A percentile compares a stretch with the other conserved stretches of the same genome.
These are phyloP conservation scores for Sebastes flavidus DNA, from an alignment of 2,797 vertebrate species.

Conservation along the genomic window DNA sequence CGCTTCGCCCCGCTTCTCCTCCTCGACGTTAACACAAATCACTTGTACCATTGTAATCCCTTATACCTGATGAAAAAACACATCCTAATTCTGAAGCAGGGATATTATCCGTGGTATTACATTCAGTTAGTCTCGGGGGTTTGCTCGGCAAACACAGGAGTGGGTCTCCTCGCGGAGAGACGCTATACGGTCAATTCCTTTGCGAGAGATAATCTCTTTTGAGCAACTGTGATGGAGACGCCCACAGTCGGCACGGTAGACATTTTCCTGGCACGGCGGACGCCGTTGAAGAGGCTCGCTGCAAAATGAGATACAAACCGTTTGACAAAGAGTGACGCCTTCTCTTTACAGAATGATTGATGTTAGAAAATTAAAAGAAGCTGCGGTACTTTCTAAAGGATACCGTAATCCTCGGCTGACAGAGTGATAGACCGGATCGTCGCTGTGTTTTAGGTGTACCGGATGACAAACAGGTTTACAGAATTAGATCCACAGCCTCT, in stretches of 20 bases:
- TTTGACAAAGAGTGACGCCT: constrained; percentile 26
- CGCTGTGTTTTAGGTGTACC: constrained; percentile 17
- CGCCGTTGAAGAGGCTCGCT: constrained; percentile 4
- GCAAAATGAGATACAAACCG: constrained; percentile 39
- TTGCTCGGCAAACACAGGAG: constrained; percentile 42
- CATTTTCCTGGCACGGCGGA: constrained; percentile 14
- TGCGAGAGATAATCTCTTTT: constrained; percentile 43
- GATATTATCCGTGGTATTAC: constrained; percentile 57
- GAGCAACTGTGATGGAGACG: constrained; percentile 35
- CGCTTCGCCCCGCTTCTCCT: constrained; percentile 13
- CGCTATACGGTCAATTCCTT: constrained; percentile 26
- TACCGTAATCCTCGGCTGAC: constrained; percentile 42
- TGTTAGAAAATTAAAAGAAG: constrained; percentile 46
- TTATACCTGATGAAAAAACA: constrained; percentile 59
- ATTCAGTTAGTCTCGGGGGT: constrained; percentile 50
- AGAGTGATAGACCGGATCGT: constrained; percentile 45
- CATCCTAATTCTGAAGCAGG: constrained; percentile 28
- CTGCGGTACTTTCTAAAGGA: constrained; percentile 18
- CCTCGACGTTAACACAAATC: constrained; percentile 49
- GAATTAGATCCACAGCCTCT: neutral
- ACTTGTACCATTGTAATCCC: constrained; percentile 57
- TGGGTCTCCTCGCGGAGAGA: neutral
- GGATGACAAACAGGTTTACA: neutral
- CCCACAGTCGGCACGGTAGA: constrained; percentile 8
- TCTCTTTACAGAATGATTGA: constrained; percentile 41